phyloP scores from a whole-genome alignment of 2,797 vertebrate species.

The Acridotheres tristis region DNA sequence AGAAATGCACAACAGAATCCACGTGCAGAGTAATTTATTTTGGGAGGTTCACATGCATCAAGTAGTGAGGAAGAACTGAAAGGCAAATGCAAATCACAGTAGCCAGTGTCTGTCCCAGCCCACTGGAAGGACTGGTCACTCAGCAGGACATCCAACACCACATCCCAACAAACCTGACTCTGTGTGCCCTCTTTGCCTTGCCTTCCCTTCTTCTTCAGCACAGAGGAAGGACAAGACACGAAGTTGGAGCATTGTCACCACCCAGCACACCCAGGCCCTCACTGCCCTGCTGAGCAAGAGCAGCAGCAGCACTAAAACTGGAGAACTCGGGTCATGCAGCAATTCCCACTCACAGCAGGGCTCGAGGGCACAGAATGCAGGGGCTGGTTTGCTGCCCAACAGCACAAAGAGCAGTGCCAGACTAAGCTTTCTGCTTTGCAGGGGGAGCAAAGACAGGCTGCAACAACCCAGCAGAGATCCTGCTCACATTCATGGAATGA shows the following conservation, averaged over 20 bases:
- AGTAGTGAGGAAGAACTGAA: not conserved
- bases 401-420: not conserved
- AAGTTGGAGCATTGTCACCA: not conserved
- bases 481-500: rapidly evolving
- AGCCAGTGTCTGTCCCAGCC: not conserved
- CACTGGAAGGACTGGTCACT: not conserved
- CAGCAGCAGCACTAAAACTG: not conserved
- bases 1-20: not conserved
- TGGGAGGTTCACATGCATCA: not conserved
- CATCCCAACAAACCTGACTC: not conserved
- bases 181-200: not conserved
- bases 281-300: not conserved
- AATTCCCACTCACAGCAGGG: not conserved
- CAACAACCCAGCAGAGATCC: not conserved
- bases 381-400: not conserved
- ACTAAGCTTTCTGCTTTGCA: not conserved
- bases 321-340: not conserved
- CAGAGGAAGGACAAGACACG: not conserved
- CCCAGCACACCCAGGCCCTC: not conserved
- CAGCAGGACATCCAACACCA: not conserved
- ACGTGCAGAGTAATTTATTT: not conserved
- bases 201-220: not conserved
- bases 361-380: not conserved
- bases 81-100: not conserved
- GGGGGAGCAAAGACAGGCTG: rapidly evolving